These are phyloP conservation scores for Cynodonichthys magdalenae DNA, from an alignment of 2,797 vertebrate genomes.

Conservation along the genomic window DNA sequence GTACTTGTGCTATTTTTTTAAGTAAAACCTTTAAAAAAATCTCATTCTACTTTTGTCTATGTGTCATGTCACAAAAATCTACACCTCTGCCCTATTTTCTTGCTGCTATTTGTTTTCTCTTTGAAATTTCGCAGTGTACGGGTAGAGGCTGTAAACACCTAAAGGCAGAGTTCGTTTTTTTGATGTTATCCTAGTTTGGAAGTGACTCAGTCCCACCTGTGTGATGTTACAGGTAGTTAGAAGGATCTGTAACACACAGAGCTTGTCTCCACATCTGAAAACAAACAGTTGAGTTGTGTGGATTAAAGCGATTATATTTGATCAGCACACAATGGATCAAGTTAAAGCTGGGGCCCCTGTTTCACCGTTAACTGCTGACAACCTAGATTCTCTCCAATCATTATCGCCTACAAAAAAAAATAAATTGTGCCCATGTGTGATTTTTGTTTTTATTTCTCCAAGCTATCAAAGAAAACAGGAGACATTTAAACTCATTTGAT, in stretches of 20 bases:
- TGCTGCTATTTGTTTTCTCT: not conserved
- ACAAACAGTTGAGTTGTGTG: conserved; percentile 70
- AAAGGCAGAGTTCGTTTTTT: conserved; percentile 3
- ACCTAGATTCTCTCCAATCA: conserved; percentile 63
- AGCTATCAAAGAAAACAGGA: not conserved
- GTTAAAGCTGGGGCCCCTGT: conserved; percentile 62
- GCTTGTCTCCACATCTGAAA: conserved; percentile 60
- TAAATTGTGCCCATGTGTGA: conserved; percentile 7
- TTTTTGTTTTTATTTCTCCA: conserved; percentile 24
- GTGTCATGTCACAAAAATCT: not conserved
- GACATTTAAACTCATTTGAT: not conserved
- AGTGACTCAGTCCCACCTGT: not conserved
- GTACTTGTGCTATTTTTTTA: no score
- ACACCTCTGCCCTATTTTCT: not conserved
- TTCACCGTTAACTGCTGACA: conserved; percentile 75
- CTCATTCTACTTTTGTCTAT: no score
- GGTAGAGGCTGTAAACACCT: not conserved
- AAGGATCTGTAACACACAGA: conserved; percentile 28
- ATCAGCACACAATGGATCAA: conserved; percentile 67
- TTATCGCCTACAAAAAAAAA: conserved; percentile 35
- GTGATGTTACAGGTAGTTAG: conserved; percentile 16
- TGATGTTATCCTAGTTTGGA: conserved; percentile 18
- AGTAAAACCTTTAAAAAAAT: no score
- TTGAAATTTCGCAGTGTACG: not conserved
- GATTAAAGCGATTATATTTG: conserved; percentile 80